Base-by-base conservation (phyloP, 2,113 vertebrate species). In the Pteropus alecto region DNA sequence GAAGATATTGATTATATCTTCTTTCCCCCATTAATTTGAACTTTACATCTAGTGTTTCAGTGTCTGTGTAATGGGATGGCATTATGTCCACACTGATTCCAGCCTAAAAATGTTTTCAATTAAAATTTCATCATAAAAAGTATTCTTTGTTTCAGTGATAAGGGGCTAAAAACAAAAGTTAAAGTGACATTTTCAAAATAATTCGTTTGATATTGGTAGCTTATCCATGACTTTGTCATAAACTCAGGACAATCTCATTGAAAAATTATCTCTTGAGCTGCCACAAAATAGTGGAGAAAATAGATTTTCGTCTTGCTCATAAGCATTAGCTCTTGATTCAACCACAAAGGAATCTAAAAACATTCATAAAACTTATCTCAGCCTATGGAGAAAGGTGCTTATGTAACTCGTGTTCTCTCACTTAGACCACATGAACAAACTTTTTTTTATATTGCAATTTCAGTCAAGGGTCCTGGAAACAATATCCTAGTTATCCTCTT, bases 1-100 rank as follows among this genome's bases (percentile, higher is more conserved):
- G 9, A 94, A 95, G 14, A 51, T 85, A 97, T 93, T 28, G 35
- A 94, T 93, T 93, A 7, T 68, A 41, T 92, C 95, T 94, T 68
- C 70, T 95, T 16, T 54, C 35, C 16, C 51, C 48, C 65, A 77
- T 77, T 67, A 77, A 87, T 87, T 93, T 97, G 48, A 93, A 93
- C 43, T 92, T 96, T 77, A 38, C 35, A 93, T 78, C 68, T 83
- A 91, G 6, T 21, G 86, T 94, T 90, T 94, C 38, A 68, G 28
- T 78, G 93, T 95, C 95, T 90, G 77, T 92, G 19, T 73, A 94
- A 90, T 82, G 51, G 81, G 33, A 78, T 61, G 60, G 30, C 26
- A 73, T 76, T 65, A 71, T 38, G 90, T 33, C 9, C 28, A 92
- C 24, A 94, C 35, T 90, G 11, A 85, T 70, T 28, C 61, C 51